These are phyloP conservation scores for Lepilemur ruficaudatus DNA, from an alignment of 2,797 vertebrate species.

Conservation along the genomic window DNA sequence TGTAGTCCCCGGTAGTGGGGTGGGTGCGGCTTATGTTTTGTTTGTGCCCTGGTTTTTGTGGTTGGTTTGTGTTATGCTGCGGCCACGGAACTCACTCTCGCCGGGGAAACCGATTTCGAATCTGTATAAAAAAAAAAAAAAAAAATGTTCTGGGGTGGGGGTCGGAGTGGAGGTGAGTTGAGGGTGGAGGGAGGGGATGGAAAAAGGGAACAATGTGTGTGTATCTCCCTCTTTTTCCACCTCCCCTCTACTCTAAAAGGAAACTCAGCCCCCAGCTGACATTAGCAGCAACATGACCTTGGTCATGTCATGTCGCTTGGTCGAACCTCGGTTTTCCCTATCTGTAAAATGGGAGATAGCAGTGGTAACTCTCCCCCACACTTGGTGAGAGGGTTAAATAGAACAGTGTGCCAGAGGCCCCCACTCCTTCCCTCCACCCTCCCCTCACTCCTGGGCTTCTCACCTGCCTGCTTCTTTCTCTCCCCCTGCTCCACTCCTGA, in stretches of 20 bases:
- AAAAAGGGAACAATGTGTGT: not conserved
- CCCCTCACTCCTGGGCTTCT: too few relatives aligned
- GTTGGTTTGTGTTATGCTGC: too few relatives aligned
- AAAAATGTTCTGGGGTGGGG: not conserved
- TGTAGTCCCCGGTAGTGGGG: too few relatives aligned
- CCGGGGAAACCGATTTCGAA: too few relatives aligned
- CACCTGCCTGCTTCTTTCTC: not conserved
- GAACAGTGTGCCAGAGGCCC: not conserved
- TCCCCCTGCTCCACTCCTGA: not conserved
- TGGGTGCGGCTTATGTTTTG: too few relatives aligned
- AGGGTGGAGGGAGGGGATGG: not conserved
- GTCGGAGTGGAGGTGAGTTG: accelerated
- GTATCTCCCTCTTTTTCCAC: not conserved
- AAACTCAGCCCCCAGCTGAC: not conserved
- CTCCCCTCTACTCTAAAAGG: not conserved
- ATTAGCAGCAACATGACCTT: not conserved
- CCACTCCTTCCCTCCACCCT: not conserved
- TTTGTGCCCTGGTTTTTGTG: too few relatives aligned
- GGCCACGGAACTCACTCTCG: too few relatives aligned
- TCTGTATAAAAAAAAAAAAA: too few relatives aligned
- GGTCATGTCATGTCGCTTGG: not conserved
- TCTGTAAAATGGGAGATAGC: not conserved
- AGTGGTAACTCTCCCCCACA: not conserved
- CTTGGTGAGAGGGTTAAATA: not conserved
- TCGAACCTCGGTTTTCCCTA: not conserved